Evolutionary conservation across 2,113 vertebrate species (phyloP).

Genomic region (Pristiophorus japonicus): DNA sequence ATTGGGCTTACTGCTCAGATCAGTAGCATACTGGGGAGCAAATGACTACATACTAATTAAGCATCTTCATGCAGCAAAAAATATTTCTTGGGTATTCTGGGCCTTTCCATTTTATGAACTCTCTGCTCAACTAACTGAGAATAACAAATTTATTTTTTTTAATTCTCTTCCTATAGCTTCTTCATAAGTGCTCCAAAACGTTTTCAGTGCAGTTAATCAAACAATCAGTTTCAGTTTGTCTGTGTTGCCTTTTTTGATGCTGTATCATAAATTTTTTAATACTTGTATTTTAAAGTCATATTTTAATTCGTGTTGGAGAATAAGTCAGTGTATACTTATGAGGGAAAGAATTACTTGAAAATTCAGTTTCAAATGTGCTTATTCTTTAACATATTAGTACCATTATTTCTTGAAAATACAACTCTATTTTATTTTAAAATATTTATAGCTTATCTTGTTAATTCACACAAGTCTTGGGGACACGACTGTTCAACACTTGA

Average conservation of each 20-base stretch:
- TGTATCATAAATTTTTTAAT: neutral
- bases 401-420: neutral
- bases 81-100: neutral
- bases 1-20: constrained; percentile 10
- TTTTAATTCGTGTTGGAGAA: neutral
- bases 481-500: too few species aligned
- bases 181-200: neutral
- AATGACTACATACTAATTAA: constrained; percentile 50
- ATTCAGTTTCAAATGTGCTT: neutral
- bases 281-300: neutral
- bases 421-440: neutral
- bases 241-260: neutral
- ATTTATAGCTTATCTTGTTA: neutral
- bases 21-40: constrained; percentile 45
- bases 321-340: neutral
- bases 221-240: constrained; percentile 3
- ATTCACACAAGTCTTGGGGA: neutral
- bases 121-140: constrained; percentile 51
- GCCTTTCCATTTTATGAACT: constrained; percentile 41
- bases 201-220: neutral
- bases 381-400: neutral
- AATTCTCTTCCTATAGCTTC: neutral
- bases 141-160: constrained; percentile 22
- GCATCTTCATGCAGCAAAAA: constrained; percentile 18
- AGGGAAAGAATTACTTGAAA: neutral